Percentiles rank a stretch among this genome's conserved stretches.
Evolutionary conservation across 1,140 invertebrate species (phyloP).

Genomic region (Penaeus vannamei): DNA sequence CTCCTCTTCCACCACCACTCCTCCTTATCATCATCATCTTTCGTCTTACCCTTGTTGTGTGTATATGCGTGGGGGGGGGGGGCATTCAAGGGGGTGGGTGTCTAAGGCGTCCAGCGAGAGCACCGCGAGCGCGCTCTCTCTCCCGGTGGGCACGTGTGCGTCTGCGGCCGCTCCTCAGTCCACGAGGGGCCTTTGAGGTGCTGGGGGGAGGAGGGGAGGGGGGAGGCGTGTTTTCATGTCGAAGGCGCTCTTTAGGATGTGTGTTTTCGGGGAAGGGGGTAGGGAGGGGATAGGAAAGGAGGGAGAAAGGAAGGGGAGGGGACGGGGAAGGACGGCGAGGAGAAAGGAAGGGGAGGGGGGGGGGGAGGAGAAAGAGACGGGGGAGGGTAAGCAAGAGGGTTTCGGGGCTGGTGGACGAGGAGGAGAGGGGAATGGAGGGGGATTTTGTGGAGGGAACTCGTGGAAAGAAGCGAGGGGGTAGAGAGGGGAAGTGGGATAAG

Average conservation of each 20-base stretch:
- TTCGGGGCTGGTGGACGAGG: not conserved
- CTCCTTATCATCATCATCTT: too few species aligned
- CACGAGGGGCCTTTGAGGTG: not conserved
- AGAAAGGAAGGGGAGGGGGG: not conserved
- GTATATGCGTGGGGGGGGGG: too few species aligned
- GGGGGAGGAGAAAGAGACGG: not conserved
- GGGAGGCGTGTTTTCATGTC: not conserved
- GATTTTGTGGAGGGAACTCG: not conserved
- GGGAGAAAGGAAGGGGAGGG: not conserved
- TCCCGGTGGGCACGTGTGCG: too few species aligned
- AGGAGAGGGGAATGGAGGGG: not conserved
- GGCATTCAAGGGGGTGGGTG: too few species aligned
- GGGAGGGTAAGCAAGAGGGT: not conserved
- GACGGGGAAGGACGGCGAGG: not conserved
- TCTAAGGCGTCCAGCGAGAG: too few species aligned
- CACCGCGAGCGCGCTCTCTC: too few species aligned
- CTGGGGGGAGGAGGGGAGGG: not conserved
- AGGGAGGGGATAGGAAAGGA: too few species aligned
- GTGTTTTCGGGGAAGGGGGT: too few species aligned
- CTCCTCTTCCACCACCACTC: too few species aligned
- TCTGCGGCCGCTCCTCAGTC: too few species aligned
- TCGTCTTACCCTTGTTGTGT: too few species aligned
- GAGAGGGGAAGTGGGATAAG: not conserved
- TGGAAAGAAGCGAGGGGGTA: not conserved
- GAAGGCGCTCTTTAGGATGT: not conserved